Evolutionary conservation across 1,140 invertebrate species (phyloP).

Genomic region (Sycophaga agraensis): DNA sequence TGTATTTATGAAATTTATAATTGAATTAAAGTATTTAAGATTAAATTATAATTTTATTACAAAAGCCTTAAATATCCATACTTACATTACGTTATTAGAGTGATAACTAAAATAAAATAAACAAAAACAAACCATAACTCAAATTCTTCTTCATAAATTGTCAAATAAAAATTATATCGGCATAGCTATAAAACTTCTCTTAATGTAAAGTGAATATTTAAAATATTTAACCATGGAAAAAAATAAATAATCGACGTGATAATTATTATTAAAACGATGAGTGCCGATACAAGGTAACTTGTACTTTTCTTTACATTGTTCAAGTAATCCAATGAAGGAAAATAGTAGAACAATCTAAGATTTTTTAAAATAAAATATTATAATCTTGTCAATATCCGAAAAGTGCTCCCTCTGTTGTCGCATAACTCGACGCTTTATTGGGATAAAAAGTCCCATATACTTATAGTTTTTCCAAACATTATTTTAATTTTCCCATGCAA

Average conservation of each 20-base stretch:
- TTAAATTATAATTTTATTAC: no score
- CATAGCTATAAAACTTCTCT: constrained; percentile 17
- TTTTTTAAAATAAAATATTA: neutral
- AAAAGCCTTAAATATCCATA: no score
- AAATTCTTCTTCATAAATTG: neutral
- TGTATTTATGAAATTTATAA: no score
- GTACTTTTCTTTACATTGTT: constrained; percentile 4
- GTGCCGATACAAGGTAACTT: constrained; percentile 49
- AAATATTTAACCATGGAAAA: neutral
- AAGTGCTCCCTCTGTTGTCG: no score
- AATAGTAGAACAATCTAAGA: neutral
- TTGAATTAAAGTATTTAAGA: no score
- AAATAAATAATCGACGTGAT: constrained; percentile 7
- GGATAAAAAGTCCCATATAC: no score
- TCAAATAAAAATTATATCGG: neutral
- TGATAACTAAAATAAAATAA: no score
- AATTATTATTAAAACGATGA: constrained; percentile 31
- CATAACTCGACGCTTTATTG: no score
- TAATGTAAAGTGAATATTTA: constrained; percentile 4
- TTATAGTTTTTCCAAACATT: no score
- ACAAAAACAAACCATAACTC: neutral
- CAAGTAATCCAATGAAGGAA: neutral
- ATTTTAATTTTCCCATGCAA: no score
- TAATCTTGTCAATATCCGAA: constrained; percentile 5
- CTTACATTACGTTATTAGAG: no score